A percentile compares a stretch with the other conserved stretches of the same genome.
Evolutionary conservation across 2,113 vertebrate species (phyloP).

Genomic region (Telmatochromis brichardi): DNA sequence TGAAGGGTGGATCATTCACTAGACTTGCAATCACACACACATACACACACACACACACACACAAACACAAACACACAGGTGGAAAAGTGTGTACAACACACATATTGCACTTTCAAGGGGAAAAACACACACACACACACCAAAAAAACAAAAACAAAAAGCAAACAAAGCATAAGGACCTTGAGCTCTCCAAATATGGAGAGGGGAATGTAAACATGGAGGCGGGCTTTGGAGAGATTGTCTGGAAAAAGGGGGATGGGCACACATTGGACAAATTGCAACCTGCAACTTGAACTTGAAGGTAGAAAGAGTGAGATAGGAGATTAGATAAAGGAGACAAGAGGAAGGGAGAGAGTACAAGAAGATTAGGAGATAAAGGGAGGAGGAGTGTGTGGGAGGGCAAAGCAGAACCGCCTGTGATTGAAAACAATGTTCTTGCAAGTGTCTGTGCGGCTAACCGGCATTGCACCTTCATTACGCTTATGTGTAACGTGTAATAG

Average conservation of each 20-base stretch:
- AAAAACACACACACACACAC: not conserved
- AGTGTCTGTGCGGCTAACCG: not conserved
- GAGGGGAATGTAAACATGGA: constrained; percentile 78
- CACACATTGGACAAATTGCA: constrained; percentile 29
- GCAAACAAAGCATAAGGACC: constrained; percentile 48
- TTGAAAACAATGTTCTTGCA: constrained; percentile 55
- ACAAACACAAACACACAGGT: not conserved
- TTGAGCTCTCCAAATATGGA: constrained; percentile 67
- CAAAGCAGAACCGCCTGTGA: constrained; percentile 51
- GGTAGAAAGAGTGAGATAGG: not conserved
- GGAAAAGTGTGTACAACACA: not conserved
- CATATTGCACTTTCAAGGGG: constrained; percentile 12
- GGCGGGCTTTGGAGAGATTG: constrained; percentile 52
- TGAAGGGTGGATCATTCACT: constrained; percentile 46
- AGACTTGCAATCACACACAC: not conserved
- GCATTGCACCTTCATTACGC: constrained; percentile 21
- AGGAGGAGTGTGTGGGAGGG: not conserved
- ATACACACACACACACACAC: not conserved
- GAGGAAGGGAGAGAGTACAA: not conserved
- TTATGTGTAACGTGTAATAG: not conserved
- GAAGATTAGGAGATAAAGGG: not conserved
- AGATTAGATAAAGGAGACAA: not conserved
- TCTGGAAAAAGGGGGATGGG: constrained; percentile 38
- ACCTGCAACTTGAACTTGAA: constrained; percentile 66
- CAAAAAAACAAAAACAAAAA: not conserved